Conservation (phyloP, 2,797 vertebrate genomes). For the Myiotriccus ornatus region DNA sequence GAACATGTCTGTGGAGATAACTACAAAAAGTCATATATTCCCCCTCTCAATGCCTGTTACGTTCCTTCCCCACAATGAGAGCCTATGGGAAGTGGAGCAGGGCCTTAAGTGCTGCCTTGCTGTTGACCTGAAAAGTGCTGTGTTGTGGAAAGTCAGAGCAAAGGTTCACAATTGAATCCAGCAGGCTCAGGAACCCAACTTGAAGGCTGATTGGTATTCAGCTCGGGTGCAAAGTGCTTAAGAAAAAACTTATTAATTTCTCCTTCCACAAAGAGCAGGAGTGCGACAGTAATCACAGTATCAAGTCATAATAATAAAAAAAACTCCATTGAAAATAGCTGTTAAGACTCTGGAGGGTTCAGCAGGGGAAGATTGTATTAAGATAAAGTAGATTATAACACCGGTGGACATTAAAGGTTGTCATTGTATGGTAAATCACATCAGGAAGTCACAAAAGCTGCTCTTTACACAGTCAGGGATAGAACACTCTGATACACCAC, state of each 20-base stretch:
- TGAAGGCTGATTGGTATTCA: slow-evolving; percentile 64
- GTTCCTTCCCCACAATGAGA: not conserved
- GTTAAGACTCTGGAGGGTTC: slow-evolving; percentile 71
- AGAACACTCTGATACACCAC: not conserved
- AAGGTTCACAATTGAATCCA: slow-evolving; percentile 49
- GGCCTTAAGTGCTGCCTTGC: not conserved
- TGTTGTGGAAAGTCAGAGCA: slow-evolving; percentile 23
- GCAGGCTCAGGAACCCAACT: not conserved
- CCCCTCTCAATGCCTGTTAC: not conserved
- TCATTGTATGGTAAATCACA: slow-evolving; percentile 68
- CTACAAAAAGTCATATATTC: not conserved
- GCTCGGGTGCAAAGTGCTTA: slow-evolving; percentile 57
- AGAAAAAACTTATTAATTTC: slow-evolving; percentile 79
- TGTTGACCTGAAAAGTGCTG: not conserved
- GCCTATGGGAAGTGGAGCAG: not conserved
- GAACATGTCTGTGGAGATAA: not conserved
- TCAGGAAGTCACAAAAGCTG: slow-evolving; percentile 62
- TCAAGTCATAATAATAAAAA: slow-evolving; percentile 72
- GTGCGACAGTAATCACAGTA: slow-evolving; percentile 73
- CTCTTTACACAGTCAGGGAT: slow-evolving; percentile 27
- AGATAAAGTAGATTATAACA: slow-evolving; percentile 77
- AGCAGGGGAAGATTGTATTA: slow-evolving; percentile 77
- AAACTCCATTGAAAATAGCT: slow-evolving; percentile 67
- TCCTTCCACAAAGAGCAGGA: slow-evolving; percentile 70
- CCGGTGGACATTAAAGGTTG: slow-evolving; percentile 59